Base-by-base conservation (phyloP, 2,113 vertebrate species). In the Colistium nudipinnis region DNA sequence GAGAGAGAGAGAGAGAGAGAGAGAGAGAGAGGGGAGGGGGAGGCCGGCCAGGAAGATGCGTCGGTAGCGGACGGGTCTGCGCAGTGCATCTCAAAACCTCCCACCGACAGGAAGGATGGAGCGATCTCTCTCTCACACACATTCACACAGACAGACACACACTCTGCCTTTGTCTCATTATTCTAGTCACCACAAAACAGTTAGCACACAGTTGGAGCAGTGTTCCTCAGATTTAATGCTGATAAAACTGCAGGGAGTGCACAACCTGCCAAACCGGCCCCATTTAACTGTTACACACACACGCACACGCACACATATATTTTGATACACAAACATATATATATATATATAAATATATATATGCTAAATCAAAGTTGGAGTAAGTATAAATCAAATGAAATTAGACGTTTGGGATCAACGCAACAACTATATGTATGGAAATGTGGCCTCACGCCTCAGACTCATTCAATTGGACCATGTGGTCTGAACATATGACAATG, bases 101-200 rank as follows among this genome's bases (percentile, higher is more conserved):
- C 90, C 85, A 83, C 87, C 83, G 89, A 76, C 76, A 87, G 83
- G 83, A 88, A 89, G 90, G 87, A 88, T 87, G 88, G 81, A 87
- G 75, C 67, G 69, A 67, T 64, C 56, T 70, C 67, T 74, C 67
- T 56, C 77, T 51, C 63, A 62, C 64, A 33, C 43, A 33, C 38
- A 11, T 24, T 33, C 51, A 1, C 45, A 24, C 20, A 35, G 24
- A 17, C 35, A 36, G 25, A 67, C 70, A 83, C 60, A 30, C 39
- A 68, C 76, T 57, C 60, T 38, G 60, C 44, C 84, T 87, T 88
- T 89, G 87, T 89, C 80, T 79, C 67, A 73, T 84, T 69, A 83
- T 87, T 81, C 69, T 75, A 78, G 73, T 87, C 85, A 81, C 66
- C 72, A 84, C 67, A 70, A 82, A 85, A 75, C 72, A 76, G 60